A percentile compares a stretch with the other conserved stretches of the same genome.
Evolutionary conservation across 2,797 vertebrate species (phyloP).

Genomic region (Neostethus bicornis): DNA sequence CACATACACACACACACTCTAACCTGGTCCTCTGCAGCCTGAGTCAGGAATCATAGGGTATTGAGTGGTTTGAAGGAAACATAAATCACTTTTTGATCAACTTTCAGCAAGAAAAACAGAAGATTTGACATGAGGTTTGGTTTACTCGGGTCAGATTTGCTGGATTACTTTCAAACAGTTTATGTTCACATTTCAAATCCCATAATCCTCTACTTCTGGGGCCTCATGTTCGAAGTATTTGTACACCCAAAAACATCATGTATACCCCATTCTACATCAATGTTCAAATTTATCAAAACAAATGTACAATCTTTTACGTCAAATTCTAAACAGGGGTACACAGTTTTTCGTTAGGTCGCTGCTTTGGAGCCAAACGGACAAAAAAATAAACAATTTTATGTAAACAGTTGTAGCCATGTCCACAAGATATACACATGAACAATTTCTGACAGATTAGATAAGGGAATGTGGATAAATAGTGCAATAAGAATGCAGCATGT

Average conservation of each 20-base stretch:
- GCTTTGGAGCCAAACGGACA: too few relatives aligned
- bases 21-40: slow-evolving; percentile 18
- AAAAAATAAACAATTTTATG: too few relatives aligned
- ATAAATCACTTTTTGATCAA: slow-evolving; percentile 73
- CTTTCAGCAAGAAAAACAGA: slow-evolving; percentile 15
- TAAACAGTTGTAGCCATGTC: too few relatives aligned
- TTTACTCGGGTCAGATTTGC: slow-evolving; percentile 31
- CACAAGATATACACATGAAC: too few relatives aligned
- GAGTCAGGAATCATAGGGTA: slow-evolving; percentile 56
- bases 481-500: too few relatives aligned
- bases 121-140: slow-evolving; percentile 32
- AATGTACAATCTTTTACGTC: slow-evolving; percentile 8
- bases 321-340: slow-evolving; percentile 33
- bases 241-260: too few relatives aligned
- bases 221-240: too few relatives aligned
- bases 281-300: background rate
- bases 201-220: too few relatives aligned
- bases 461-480: too few relatives aligned
- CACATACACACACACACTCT: slow-evolving; percentile 6
- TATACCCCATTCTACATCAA: too few relatives aligned
- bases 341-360: too few relatives aligned
- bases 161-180: slow-evolving; percentile 14
- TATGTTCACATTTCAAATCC: slow-evolving; percentile 1
- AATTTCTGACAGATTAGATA: too few relatives aligned
- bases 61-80: slow-evolving; percentile 66